phyloP scores from a whole-genome alignment of 2,888 invertebrate genomes.

The Mimachlamys varia region DNA sequence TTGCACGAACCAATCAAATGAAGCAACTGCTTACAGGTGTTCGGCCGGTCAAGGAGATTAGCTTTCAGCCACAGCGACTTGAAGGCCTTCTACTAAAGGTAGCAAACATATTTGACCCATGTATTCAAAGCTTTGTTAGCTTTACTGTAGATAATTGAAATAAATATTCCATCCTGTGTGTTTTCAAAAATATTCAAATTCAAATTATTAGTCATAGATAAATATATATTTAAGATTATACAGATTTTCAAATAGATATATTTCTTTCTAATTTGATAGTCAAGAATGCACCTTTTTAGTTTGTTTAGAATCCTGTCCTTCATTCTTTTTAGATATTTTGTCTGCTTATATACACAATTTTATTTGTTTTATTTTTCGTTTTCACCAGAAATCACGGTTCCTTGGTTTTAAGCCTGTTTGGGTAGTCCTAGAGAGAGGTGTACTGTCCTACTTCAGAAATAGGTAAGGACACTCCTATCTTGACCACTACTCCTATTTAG shows the following conservation, averaged over 20 bases:
- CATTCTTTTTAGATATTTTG: too few species aligned
- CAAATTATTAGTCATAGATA: too few species aligned
- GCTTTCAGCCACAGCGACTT: slow-evolving; percentile 84
- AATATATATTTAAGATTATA: too few species aligned
- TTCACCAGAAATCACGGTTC: slow-evolving; percentile 83
- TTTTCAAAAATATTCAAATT: too few species aligned
- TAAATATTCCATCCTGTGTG: too few species aligned
- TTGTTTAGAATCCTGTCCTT: too few species aligned
- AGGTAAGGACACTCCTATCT: slow-evolving; percentile 67
- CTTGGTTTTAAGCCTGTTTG: slow-evolving; percentile 87
- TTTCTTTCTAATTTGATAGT: too few species aligned
- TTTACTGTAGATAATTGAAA: too few species aligned
- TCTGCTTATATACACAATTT: background rate
- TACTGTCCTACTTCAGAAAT: slow-evolving; percentile 84
- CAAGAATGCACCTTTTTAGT: too few species aligned
- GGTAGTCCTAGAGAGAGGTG: slow-evolving; percentile 87
- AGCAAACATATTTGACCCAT: background rate
- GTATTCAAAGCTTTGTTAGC: background rate
- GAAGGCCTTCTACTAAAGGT: slow-evolving; percentile 87
- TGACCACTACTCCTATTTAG: too few species aligned
- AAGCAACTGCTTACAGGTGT: slow-evolving; percentile 86
- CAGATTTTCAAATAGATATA: too few species aligned
- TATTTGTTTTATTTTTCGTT: slow-evolving; percentile 40
- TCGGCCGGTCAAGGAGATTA: slow-evolving; percentile 85
- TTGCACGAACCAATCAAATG: slow-evolving; percentile 86